Percentiles rank a stretch among this genome's conserved stretches.
Evolutionary conservation across 2,113 vertebrate species (phyloP).

Genomic region (Aphelocoma coerulescens): DNA sequence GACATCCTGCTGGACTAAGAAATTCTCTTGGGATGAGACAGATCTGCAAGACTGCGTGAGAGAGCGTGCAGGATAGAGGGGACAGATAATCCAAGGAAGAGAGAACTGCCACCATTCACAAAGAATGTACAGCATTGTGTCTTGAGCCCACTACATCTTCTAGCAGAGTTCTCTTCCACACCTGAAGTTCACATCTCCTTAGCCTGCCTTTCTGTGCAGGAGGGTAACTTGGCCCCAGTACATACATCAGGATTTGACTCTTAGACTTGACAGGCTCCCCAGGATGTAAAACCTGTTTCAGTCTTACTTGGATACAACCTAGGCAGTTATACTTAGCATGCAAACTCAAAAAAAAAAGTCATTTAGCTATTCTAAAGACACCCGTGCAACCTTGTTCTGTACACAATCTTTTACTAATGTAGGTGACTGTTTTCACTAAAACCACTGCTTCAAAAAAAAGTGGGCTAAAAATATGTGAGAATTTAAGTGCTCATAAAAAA

Average conservation of each 20-base stretch:
- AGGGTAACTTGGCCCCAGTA: neutral
- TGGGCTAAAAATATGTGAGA: neutral
- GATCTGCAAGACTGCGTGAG: neutral
- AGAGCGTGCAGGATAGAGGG: neutral
- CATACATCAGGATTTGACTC: neutral
- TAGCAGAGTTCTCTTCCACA: neutral
- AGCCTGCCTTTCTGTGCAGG: neutral
- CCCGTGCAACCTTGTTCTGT: neutral
- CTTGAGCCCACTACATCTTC: neutral
- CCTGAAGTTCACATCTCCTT: neutral
- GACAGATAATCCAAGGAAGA: neutral
- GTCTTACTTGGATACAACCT: neutral
- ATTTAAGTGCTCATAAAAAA: conserved; percentile 9
- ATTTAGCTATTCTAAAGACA: neutral
- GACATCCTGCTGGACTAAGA: neutral
- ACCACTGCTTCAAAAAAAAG: neutral
- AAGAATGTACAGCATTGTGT: neutral
- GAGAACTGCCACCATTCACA: neutral
- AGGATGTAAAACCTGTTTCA: neutral
- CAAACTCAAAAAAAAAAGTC: neutral
- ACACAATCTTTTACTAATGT: neutral
- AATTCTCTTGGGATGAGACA: neutral
- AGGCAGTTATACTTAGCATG: neutral
- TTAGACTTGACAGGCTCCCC: neutral
- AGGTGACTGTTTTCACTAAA: neutral